Evolutionary conservation across 2,113 vertebrate species (phyloP).

Genomic region (Carollia perspicillata): DNA sequence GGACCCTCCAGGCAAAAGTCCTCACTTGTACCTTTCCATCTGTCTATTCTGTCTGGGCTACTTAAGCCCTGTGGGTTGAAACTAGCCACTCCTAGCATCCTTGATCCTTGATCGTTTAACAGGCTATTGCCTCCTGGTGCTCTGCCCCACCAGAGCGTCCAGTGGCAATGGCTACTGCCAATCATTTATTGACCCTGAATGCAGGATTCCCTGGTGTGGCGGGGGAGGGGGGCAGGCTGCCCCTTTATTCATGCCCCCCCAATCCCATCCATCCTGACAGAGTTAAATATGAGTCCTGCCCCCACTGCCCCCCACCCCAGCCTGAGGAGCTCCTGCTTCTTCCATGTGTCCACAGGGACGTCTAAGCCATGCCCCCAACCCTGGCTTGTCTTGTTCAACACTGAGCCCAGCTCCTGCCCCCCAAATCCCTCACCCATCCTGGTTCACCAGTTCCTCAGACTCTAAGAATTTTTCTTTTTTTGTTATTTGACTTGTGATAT

Average conservation of each 20-base stretch:
- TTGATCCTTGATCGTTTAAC: too few relatives aligned
- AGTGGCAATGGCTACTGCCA: background rate
- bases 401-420: background rate
- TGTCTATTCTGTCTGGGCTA: background rate
- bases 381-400: background rate
- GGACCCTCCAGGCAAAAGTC: background rate
- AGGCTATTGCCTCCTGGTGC: background rate
- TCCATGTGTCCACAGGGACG: background rate
- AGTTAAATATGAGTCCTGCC: background rate
- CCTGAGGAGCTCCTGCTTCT: background rate
- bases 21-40: background rate
- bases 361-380: background rate
- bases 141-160: background rate
- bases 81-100: background rate
- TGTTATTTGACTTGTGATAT: background rate
- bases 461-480: background rate
- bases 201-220: rapidly evolving
- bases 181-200: background rate
- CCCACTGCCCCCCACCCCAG: background rate
- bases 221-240: background rate
- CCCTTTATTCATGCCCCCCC: background rate
- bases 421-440: background rate
- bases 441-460: background rate
- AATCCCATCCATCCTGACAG: background rate
- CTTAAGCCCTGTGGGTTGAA: background rate